A percentile compares a stretch with the other conserved stretches of the same genome.
Conservation (phyloP, 1,140 invertebrate species). For the Orchesella cincta region DNA sequence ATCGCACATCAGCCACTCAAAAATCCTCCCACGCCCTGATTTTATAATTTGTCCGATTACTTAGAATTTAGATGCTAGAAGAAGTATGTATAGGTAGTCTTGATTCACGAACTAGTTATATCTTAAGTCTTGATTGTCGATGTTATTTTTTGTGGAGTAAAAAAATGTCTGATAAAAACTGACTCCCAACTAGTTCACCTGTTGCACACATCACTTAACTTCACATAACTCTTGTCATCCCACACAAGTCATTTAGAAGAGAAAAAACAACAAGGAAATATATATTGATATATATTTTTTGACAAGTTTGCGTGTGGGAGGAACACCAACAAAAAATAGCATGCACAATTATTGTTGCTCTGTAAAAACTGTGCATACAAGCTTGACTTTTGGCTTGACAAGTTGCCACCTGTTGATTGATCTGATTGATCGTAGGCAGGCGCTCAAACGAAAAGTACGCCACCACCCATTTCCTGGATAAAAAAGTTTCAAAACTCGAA, state of each 20-base stretch:
- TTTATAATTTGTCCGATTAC: no score
- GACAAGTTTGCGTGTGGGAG: not conserved
- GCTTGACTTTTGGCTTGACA: not conserved
- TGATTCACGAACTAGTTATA: no score
- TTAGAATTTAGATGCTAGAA: no score
- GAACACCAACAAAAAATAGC: not conserved
- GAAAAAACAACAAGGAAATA: not conserved
- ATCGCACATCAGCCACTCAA: not conserved
- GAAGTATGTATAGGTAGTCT: no score
- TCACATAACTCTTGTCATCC: not conserved
- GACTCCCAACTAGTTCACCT: no score
- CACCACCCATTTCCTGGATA: not conserved
- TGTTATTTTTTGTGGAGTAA: no score
- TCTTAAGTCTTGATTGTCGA: no score
- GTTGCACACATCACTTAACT: not conserved
- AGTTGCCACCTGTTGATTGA: constrained; percentile 21
- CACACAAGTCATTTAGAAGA: not conserved
- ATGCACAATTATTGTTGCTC: not conserved
- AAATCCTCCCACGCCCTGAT: constrained; percentile 1
- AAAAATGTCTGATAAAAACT: no score
- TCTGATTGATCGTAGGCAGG: not conserved
- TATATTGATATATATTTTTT: not conserved
- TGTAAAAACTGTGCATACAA: not conserved
- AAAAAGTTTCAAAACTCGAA: not conserved
- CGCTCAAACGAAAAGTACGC: not conserved